Percentiles rank a stretch among this genome's conserved stretches.
These are phyloP conservation scores for Pachymerium ferrugineum DNA, from an alignment of 2,888 invertebrate species.

Conservation along the genomic window DNA sequence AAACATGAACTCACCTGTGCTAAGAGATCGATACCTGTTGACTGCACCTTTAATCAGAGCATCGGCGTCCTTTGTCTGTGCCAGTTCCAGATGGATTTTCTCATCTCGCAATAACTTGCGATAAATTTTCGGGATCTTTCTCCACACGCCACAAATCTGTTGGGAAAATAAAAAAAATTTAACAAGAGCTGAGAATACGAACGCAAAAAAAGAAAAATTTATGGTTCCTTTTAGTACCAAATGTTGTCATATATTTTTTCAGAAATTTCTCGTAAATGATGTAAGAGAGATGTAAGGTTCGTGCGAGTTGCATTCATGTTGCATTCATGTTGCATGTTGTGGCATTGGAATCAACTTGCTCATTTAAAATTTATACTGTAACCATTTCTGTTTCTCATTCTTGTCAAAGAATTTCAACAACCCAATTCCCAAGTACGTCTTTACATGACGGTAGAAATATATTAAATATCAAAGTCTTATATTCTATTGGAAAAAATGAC, in stretches of 20 bases:
- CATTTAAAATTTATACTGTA: neutral
- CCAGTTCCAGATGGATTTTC: constrained; percentile 38
- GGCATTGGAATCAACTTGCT: neutral
- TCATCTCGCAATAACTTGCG: constrained; percentile 51
- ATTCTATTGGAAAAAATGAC: no score
- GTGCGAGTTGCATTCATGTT: neutral
- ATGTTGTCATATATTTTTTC: neutral
- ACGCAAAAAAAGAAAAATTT: constrained; percentile 24
- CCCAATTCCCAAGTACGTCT: neutral
- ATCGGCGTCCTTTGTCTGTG: constrained; percentile 46
- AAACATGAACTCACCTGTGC: constrained; percentile 51
- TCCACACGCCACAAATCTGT: constrained; percentile 77
- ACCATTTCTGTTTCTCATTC: neutral
- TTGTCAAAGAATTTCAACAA: neutral
- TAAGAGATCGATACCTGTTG: constrained; percentile 50
- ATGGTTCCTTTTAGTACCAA: constrained; percentile 2
- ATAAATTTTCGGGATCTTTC: constrained; percentile 76
- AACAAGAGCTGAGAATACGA: neutral
- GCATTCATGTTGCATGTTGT: neutral
- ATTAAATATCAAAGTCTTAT: no score
- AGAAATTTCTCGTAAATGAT: neutral
- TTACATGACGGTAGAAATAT: neutral
- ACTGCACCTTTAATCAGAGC: constrained; percentile 45
- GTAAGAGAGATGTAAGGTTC: neutral
- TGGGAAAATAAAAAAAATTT: neutral